phyloP scores from a whole-genome alignment of 2,797 vertebrate genomes.

The Halcyon chelicuti region DNA sequence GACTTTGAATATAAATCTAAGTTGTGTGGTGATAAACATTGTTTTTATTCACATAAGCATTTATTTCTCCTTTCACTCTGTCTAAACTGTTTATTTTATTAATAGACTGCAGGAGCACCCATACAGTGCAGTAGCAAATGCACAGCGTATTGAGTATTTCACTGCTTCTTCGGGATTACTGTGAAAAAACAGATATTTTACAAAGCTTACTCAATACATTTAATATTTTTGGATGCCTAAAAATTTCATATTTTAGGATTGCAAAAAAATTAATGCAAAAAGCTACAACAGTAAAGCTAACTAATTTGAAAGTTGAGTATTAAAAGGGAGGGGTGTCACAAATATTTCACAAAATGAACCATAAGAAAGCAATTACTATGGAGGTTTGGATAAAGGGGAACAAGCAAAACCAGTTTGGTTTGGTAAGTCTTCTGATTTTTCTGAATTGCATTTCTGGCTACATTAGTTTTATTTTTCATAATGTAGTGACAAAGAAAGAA shows the following conservation, averaged over 20 bases:
- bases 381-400: not conserved
- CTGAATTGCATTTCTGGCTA: not conserved
- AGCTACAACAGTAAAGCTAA: not conserved
- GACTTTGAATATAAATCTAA: not conserved
- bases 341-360: not conserved
- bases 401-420: not conserved
- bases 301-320: not conserved
- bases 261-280: not conserved
- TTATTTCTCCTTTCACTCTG: not conserved
- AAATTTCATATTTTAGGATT: not conserved
- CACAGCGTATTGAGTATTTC: not conserved
- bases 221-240: not conserved
- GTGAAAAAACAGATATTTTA: not conserved
- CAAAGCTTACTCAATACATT: not conserved
- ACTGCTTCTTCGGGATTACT: not conserved
- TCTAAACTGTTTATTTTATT: constrained; percentile 14
- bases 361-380: not conserved
- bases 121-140: not conserved
- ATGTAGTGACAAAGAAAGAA: not conserved
- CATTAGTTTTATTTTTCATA: not conserved
- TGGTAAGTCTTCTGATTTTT: not conserved
- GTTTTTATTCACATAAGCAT: not conserved
- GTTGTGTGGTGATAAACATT: not conserved
- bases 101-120: not conserved
- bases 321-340: not conserved